These are phyloP conservation scores for Amphilophus citrinellus DNA, from an alignment of 2,113 vertebrate genomes.

Conservation along the genomic window DNA sequence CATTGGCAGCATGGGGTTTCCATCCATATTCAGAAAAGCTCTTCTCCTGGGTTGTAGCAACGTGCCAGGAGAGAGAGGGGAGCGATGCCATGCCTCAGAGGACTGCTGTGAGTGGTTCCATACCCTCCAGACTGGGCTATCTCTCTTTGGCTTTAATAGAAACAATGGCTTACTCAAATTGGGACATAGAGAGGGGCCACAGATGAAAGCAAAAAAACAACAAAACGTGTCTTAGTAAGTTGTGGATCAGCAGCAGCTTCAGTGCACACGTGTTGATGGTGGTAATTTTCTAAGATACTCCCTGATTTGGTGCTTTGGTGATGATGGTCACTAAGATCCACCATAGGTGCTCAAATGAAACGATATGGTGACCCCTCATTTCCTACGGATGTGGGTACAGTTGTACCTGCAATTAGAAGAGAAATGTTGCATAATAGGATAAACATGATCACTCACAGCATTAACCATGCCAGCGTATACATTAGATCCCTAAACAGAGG, in stretches of 20 bases:
- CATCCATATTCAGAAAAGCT: slow-evolving; percentile 38
- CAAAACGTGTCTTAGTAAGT: background rate
- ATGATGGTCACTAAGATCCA: background rate
- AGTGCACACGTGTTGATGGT: background rate
- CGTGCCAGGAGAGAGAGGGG: slow-evolving; percentile 10
- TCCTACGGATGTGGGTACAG: background rate
- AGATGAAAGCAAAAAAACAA: background rate
- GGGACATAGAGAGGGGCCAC: background rate
- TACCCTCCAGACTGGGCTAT: background rate
- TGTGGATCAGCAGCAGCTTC: background rate
- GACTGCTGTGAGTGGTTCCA: slow-evolving; percentile 28
- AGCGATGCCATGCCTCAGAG: slow-evolving; percentile 31
- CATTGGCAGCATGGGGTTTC: slow-evolving; percentile 3
- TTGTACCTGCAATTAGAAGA: background rate
- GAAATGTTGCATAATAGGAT: background rate
- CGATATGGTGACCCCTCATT: too few species aligned
- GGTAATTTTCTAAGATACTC: background rate
- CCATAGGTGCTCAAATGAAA: background rate
- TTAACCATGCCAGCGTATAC: background rate
- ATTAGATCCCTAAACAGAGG: background rate
- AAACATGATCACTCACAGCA: background rate
- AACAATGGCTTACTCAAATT: background rate
- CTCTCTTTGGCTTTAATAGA: slow-evolving; percentile 18
- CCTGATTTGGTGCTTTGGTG: background rate
- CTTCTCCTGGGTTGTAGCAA: slow-evolving; percentile 7